Evolutionary conservation across 2,113 vertebrate genomes (phyloP).

Genomic region (Sardina pilchardus): DNA sequence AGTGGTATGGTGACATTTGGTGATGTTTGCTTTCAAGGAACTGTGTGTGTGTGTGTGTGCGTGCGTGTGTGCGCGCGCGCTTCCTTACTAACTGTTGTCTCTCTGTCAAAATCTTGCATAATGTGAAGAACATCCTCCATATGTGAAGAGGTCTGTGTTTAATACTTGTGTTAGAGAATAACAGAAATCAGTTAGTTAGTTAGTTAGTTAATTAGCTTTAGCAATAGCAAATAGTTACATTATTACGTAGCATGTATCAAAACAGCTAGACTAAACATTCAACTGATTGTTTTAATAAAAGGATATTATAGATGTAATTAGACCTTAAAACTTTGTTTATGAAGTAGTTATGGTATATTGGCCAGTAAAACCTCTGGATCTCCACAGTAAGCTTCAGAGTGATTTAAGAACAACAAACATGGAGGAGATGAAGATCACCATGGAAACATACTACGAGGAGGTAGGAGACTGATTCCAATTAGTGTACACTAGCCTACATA

Average conservation of each 20-base stretch:
- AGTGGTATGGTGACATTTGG: not conserved
- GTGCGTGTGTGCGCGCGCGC: not conserved
- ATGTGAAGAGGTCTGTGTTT: not conserved
- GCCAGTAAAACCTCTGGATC: not conserved
- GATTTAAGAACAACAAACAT: slow-evolving; percentile 81
- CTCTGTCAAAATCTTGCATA: not conserved
- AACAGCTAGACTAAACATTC: not conserved
- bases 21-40: not conserved
- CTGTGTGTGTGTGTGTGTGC: not conserved
- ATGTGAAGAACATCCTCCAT: not conserved
- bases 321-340: not conserved
- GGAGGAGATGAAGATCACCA: slow-evolving; percentile 84
- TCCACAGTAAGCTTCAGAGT: slow-evolving; percentile 81
- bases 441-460: slow-evolving; percentile 88
- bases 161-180: not conserved
- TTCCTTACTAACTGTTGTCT: not conserved
- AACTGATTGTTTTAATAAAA: not conserved
- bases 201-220: slow-evolving; percentile 1
- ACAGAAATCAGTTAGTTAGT: not conserved
- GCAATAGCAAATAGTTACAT: not conserved
- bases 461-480: slow-evolving; percentile 59
- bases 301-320: not conserved
- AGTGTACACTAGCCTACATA: not conserved
- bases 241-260: not conserved
- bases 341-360: not conserved